Base-by-base conservation (phyloP, 2,113 vertebrate species). In the Motacilla tschutschensis region DNA sequence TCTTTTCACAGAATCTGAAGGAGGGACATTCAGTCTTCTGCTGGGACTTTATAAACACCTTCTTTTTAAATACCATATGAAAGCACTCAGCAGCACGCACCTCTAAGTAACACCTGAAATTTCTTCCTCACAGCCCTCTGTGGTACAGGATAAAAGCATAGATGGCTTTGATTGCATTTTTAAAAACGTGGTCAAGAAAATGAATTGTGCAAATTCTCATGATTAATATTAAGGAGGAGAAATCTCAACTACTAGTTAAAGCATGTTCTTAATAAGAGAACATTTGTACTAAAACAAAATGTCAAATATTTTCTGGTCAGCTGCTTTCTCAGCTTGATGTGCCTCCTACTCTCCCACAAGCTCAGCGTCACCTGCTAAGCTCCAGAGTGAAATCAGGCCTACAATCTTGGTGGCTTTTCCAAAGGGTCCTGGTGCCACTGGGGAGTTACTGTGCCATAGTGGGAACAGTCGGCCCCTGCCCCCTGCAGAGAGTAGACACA, bases 201-300 rank as follows among this genome's bases (percentile, higher is more conserved):
- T 6, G 14, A 89, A 64, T n/a, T 69, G 59, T 81, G 78, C 21
- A 76, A 81, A 59, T 58, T 83, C 74, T 84, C 8, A 2, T 81
- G 75, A 84, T 90, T 82, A 95, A 80, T 94, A 92, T 64, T 85
- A 87, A 87, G 86, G 79, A 82, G 22, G 72, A 73, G 29, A 90
- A 89, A 82, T 79, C 44, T 85, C 73, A 78, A 48, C 40, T 89
- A 64, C 21, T 85, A 94, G 46, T 89, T 76, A 87, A 87, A 82
- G 81, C 59, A 60, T 79, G 86, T 88, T 92, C 88, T 88, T 86
- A 89, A 76, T 87, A 88, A 86, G 71, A 84, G 92, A 94, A 93
- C 90, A 95, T 88, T 94, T 93, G 92, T 85, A 79, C 90, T 59
- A 70, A 93, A 88, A 51, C 60, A 90, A 93, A 95, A 92, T 95